phyloP scores from a whole-genome alignment of 2,113 vertebrate species.

The Arvicanthis niloticus region DNA sequence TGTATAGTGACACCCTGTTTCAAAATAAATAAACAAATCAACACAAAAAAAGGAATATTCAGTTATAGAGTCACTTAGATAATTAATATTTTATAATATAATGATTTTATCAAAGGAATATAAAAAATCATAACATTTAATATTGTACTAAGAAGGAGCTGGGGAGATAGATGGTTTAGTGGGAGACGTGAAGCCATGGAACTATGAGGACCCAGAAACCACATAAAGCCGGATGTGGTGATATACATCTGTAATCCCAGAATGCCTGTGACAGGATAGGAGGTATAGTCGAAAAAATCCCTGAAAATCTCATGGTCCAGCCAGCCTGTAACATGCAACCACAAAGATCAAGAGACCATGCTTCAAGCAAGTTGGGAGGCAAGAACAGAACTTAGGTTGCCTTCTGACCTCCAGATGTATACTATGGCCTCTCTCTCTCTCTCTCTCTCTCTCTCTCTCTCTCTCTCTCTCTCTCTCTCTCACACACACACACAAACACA shows the following conservation, averaged over 20 bases:
- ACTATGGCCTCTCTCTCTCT: too few species aligned
- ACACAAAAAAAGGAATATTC: background rate
- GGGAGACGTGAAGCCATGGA: background rate
- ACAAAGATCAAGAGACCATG: background rate
- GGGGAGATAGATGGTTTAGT: background rate
- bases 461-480: too few species aligned
- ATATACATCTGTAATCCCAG: background rate
- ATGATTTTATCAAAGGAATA: background rate
- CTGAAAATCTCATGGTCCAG: background rate
- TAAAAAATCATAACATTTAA: background rate
- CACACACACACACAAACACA: background rate
- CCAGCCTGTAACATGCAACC: background rate
- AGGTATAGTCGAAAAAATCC: background rate
- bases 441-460: too few species aligned
- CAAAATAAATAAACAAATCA: background rate
- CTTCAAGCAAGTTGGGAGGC: background rate
- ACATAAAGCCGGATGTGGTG: background rate
- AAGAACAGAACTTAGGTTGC: background rate
- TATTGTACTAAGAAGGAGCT: background rate
- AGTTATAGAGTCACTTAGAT: background rate
- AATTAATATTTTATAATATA: background rate
- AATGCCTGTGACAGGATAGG: background rate
- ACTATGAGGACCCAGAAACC: background rate
- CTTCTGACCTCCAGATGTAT: background rate
- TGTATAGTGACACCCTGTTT: background rate